A percentile compares a stretch with the other conserved stretches of the same genome.
Conservation (phyloP, 2,888 invertebrate species). For the Macrosoma leucophasiata region DNA sequence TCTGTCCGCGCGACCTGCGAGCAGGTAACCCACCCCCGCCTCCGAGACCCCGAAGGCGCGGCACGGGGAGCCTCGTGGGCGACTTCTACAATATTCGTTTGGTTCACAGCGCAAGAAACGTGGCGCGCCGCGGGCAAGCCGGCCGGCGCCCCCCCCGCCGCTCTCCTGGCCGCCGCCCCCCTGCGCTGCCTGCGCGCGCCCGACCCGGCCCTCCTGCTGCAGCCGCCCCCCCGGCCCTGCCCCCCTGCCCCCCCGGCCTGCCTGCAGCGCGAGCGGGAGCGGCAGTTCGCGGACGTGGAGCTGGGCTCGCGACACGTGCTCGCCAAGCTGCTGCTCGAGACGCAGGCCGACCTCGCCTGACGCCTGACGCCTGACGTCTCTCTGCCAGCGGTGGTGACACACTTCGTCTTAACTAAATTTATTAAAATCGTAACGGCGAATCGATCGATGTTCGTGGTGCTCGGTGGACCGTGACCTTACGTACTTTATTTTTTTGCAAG, state of each 20-base stretch:
- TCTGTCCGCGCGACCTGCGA: conserved; percentile 89
- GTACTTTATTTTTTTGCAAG: too few species aligned
- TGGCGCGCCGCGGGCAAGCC: conserved; percentile 24
- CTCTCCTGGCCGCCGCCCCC: conserved; percentile 68
- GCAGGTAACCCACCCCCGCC: conserved; percentile 23
- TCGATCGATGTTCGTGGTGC: too few species aligned
- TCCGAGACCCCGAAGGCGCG: too few species aligned
- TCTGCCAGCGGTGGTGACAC: too few species aligned
- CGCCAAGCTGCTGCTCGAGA: conserved; percentile 73
- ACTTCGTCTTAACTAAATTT: too few species aligned
- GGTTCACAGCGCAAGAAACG: conserved; percentile 27
- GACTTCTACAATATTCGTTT: neutral
- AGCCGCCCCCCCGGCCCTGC: conserved; percentile 30
- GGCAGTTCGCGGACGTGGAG: conserved; percentile 31
- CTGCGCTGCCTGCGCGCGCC: conserved; percentile 82
- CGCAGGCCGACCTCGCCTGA: conserved; percentile 41
- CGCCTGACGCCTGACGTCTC: too few species aligned
- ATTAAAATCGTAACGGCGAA: too few species aligned
- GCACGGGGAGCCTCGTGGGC: neutral
- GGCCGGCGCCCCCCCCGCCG: conserved; percentile 22
- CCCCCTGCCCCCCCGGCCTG: conserved; percentile 40
- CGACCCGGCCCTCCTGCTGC: conserved; percentile 27
- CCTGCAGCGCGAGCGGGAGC: conserved; percentile 24
- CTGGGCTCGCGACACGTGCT: conserved; percentile 71
- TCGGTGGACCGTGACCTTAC: too few species aligned